A percentile compares a stretch with the other conserved stretches of the same genome.
phyloP scores from a whole-genome alignment of 2,888 invertebrate species.

The Scaptodrosophila latifasciaeformis region DNA sequence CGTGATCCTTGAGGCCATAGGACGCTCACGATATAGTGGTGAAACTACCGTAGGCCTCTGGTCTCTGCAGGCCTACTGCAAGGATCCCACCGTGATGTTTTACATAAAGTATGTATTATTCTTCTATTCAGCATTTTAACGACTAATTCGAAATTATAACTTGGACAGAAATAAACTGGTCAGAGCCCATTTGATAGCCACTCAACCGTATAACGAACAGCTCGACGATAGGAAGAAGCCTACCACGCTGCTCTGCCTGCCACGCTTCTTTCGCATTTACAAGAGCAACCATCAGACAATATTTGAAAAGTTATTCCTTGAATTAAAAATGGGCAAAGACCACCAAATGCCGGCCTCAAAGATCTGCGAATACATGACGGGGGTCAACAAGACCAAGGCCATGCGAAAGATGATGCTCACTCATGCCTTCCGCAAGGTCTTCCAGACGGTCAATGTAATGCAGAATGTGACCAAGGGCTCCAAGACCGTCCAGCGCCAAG shows the following conservation, averaged over 20 bases:
- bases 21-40: slow-evolving; percentile 81
- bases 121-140: background rate
- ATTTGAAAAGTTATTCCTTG: slow-evolving; percentile 64
- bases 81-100: slow-evolving; percentile 78
- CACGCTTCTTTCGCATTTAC: slow-evolving; percentile 79
- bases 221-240: slow-evolving; percentile 73
- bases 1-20: slow-evolving; percentile 84
- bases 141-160: slow-evolving; percentile 61
- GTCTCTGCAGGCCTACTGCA: slow-evolving; percentile 77
- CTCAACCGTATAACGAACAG: slow-evolving; percentile 79
- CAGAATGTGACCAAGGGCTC: slow-evolving; percentile 9
- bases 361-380: slow-evolving; percentile 28
- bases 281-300: slow-evolving; percentile 76
- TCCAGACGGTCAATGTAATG: slow-evolving; percentile 73
- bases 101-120: slow-evolving; percentile 65
- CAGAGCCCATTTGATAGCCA: slow-evolving; percentile 78
- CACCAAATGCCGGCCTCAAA: slow-evolving; percentile 27
- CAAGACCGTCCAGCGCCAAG: slow-evolving; percentile 73
- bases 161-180: slow-evolving; percentile 78
- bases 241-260: slow-evolving; percentile 79
- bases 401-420: slow-evolving; percentile 61
- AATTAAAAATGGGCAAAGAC: slow-evolving; percentile 63
- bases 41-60: slow-evolving; percentile 81
- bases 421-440: slow-evolving; percentile 77
- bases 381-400: slow-evolving; percentile 29